Conservation (phyloP, 2,888 invertebrate species). For the Crocallis elinguaria region DNA sequence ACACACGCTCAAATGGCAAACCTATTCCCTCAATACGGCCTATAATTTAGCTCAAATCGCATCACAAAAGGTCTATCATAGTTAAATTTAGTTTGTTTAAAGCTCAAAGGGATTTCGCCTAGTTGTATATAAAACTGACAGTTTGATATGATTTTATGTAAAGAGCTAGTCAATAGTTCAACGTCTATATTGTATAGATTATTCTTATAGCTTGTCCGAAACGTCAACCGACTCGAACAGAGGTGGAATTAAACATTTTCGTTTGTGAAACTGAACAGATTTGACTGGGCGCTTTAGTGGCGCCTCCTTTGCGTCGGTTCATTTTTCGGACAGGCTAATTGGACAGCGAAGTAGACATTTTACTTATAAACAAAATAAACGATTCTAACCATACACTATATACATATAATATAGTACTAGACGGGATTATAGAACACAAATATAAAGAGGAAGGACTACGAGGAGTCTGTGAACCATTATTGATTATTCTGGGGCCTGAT, state of each 20-base stretch:
- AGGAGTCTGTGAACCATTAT: too few relatives aligned
- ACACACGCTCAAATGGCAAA: conserved; percentile 18
- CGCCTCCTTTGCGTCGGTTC: not conserved
- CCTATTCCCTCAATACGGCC: conserved; percentile 28
- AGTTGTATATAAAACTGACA: conserved; percentile 25
- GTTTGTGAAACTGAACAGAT: not conserved
- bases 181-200: conserved; percentile 11
- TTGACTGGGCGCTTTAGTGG: not conserved
- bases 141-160: conserved; percentile 27
- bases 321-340: not conserved
- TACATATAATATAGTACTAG: too few relatives aligned
- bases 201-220: conserved; percentile 1
- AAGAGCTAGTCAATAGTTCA: conserved; percentile 29
- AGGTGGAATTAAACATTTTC: not conserved
- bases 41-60: conserved; percentile 36
- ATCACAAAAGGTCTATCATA: conserved; percentile 30
- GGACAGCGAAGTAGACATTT: not conserved
- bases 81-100: conserved; percentile 8
- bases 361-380: not conserved
- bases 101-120: conserved; percentile 26
- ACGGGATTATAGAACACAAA: too few relatives aligned
- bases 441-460: too few relatives aligned
- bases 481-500: too few relatives aligned
- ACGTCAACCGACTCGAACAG: not conserved
- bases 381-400: too few relatives aligned